Conservation (phyloP, 2,113 vertebrate genomes). For the Phodopus roborovskii region DNA sequence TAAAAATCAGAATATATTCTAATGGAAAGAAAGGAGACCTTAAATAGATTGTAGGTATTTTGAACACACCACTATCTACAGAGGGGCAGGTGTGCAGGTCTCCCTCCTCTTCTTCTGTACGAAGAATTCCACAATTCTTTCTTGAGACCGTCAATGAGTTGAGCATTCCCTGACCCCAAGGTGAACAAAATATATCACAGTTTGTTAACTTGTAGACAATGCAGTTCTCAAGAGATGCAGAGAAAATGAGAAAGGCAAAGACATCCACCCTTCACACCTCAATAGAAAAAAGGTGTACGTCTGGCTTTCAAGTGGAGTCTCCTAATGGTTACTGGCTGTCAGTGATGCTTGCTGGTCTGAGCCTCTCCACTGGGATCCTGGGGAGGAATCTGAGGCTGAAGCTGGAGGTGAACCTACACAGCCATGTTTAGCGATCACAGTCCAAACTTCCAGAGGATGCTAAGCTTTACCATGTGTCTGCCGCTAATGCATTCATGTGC, state of each 20-base stretch:
- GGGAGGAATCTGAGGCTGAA: not conserved
- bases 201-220: not conserved
- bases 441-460: not conserved
- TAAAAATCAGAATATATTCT: not conserved
- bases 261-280: no score
- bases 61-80: not conserved
- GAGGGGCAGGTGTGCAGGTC: accelerated
- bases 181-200: not conserved
- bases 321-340: not conserved
- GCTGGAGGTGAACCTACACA: not conserved
- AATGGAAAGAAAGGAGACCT: not conserved
- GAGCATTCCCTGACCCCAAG: no score
- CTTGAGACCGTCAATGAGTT: not conserved
- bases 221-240: not conserved
- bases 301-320: no score
- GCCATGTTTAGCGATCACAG: not conserved
- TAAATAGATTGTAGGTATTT: not conserved
- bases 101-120: not conserved
- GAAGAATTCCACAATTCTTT: not conserved
- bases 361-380: not conserved
- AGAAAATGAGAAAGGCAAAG: not conserved
- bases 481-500: no score
- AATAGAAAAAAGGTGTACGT: no score
- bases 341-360: accelerated
- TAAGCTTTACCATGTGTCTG: not conserved